Conservation (phyloP, 1,140 invertebrate genomes). For the Armadillidium nasatum region DNA sequence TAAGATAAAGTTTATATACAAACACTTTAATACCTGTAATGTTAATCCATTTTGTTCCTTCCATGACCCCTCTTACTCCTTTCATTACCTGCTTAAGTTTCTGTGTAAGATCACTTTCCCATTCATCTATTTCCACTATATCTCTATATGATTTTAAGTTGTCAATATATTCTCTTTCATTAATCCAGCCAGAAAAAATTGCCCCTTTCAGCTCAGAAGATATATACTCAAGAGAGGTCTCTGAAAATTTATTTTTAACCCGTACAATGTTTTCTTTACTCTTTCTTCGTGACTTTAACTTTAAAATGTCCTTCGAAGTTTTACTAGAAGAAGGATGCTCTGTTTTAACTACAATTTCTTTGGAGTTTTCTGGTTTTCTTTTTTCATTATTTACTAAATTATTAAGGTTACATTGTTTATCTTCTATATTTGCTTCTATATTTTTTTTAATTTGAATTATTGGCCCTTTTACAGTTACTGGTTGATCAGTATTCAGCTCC, state of each 20-base stretch:
- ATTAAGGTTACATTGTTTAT: background rate
- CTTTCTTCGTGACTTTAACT: background rate
- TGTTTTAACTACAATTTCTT: background rate
- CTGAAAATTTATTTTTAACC: conserved; percentile 35
- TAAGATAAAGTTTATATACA: background rate
- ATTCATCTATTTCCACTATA: conserved; percentile 35
- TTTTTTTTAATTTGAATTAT: background rate
- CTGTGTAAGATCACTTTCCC: conserved; percentile 33
- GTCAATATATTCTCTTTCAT: conserved; percentile 33
- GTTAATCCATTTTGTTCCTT: conserved; percentile 38
- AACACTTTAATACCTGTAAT: conserved; percentile 22
- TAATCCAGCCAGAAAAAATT: conserved; percentile 35
- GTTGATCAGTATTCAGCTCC: background rate
- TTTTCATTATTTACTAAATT: background rate
- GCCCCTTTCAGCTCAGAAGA: conserved; percentile 22
- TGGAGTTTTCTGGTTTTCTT: background rate
- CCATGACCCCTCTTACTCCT: conserved; percentile 33
- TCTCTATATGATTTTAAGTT: conserved; percentile 27
- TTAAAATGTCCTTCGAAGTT: background rate
- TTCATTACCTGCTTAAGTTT: conserved; percentile 29
- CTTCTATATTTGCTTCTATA: background rate
- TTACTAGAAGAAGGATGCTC: background rate
- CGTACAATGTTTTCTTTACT: background rate
- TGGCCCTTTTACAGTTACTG: background rate
- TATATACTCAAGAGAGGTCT: conserved; percentile 29